phyloP scores from a whole-genome alignment of 1,140 invertebrate species.

The Tetramorium alpestre region DNA sequence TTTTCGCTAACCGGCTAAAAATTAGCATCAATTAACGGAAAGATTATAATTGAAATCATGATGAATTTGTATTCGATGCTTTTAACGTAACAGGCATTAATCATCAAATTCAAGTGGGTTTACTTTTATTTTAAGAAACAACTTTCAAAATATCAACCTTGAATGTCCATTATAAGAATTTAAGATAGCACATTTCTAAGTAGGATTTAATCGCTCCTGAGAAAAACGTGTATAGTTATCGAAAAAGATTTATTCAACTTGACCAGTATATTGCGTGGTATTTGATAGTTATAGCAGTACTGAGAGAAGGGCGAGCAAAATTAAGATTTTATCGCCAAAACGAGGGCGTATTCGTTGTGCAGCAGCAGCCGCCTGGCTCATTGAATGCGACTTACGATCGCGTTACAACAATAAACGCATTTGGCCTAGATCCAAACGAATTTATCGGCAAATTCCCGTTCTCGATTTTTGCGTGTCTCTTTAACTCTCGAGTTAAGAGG shows the following conservation, averaged over 20 bases:
- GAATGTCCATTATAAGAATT: not conserved
- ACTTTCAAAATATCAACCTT: not conserved
- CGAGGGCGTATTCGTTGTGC: constrained; percentile 13
- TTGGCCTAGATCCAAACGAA: constrained; percentile 69
- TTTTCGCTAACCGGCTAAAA: not conserved
- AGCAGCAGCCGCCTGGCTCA: constrained; percentile 27
- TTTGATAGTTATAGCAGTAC: constrained; percentile 11
- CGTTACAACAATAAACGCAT: constrained; percentile 66
- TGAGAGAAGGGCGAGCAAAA: constrained; percentile 21
- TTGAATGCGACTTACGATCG: constrained; percentile 64
- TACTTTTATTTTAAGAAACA: not conserved
- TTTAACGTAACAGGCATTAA: not conserved
- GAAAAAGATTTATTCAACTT: constrained; percentile 24
- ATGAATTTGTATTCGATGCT: not conserved
- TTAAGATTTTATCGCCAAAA: constrained; percentile 49
- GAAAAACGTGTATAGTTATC: not conserved
- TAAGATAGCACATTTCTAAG: not conserved
- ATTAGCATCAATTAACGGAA: not conserved
- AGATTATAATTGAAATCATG: not conserved
- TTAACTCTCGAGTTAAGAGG: constrained; percentile 52
- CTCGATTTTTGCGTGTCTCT: constrained; percentile 59
- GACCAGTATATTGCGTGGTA: constrained; percentile 18
- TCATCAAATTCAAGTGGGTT: not conserved
- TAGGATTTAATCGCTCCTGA: not conserved
- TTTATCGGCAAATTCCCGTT: constrained; percentile 68